Evolutionary conservation across 2,888 invertebrate genomes (phyloP).

Genomic region (Globia sparganii): DNA sequence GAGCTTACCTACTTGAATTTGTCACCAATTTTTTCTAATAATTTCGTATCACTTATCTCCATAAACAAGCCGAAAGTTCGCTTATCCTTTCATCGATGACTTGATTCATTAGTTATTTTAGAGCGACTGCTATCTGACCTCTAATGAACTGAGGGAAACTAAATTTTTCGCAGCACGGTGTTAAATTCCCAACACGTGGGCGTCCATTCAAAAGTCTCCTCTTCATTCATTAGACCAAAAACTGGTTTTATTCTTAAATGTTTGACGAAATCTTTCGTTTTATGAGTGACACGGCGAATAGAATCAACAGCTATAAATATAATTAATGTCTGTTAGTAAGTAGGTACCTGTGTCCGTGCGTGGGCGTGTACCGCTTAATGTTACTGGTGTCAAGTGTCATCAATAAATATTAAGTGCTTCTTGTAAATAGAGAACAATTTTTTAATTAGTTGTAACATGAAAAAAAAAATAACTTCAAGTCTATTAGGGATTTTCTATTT

Average conservation of each 20-base stretch:
- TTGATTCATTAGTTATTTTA: conserved; percentile 20
- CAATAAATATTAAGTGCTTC: conserved; percentile 41
- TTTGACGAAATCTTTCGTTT: conserved; percentile 66
- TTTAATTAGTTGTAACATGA: conserved; percentile 1
- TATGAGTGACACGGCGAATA: conserved; percentile 73
- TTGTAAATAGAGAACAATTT: conserved; percentile 18
- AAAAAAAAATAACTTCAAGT: too few relatives aligned
- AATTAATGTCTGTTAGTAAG: conserved; percentile 73
- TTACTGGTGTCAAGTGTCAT: conserved; percentile 52
- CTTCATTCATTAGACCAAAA: conserved; percentile 62
- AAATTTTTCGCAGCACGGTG: conserved; percentile 55
- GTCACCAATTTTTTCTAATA: background rate
- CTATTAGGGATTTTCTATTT: too few relatives aligned
- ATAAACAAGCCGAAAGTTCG: background rate
- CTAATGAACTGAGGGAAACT: conserved; percentile 40
- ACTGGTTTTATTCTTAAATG: conserved; percentile 59
- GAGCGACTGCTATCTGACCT: conserved; percentile 34
- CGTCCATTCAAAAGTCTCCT: conserved; percentile 44
- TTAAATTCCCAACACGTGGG: conserved; percentile 46
- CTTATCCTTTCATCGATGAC: background rate
- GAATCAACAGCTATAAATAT: conserved; percentile 78
- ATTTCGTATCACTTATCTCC: background rate
- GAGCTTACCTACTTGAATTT: background rate
- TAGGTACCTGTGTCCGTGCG: conserved; percentile 68
- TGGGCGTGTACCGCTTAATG: conserved; percentile 74